A percentile compares a stretch with the other conserved stretches of the same genome.
Evolutionary conservation across 2,113 vertebrate genomes (phyloP).

Genomic region (Mirounga angustirostris): DNA sequence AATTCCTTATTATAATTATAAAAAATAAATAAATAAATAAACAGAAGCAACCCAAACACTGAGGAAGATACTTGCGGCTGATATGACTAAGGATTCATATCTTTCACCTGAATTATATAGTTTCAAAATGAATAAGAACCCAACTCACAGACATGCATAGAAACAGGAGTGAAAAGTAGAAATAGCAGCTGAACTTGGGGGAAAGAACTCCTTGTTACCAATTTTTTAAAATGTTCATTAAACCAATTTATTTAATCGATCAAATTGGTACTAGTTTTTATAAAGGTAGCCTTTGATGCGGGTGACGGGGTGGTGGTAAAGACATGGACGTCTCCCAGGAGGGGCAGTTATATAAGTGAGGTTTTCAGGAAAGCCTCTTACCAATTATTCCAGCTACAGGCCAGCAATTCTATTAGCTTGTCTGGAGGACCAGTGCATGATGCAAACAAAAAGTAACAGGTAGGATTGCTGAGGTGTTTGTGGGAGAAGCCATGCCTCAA

Average conservation of each 20-base stretch:
- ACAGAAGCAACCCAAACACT: neutral
- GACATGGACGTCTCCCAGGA: rapidly evolving
- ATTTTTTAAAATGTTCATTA: neutral
- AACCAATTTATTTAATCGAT: neutral
- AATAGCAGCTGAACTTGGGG: neutral
- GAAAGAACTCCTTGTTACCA: neutral
- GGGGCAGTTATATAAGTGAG: neutral
- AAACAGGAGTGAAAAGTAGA: neutral
- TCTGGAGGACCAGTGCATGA: neutral
- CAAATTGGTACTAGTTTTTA: neutral
- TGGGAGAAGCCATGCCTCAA: neutral
- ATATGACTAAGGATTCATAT: neutral
- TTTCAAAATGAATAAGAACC: neutral
- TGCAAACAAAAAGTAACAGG: neutral
- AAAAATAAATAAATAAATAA: neutral
- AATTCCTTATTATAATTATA: neutral
- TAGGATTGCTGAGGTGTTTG: rapidly evolving
- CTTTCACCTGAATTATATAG: neutral
- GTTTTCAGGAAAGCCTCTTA: neutral
- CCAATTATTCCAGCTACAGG: rapidly evolving
- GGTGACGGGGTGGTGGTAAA: neutral
- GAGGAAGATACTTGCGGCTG: neutral
- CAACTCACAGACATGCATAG: neutral
- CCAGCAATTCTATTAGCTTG: neutral
- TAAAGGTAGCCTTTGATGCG: neutral